Evolutionary conservation across 2,113 vertebrate species (phyloP), one percentile per base, ranked within the genome.

Genomic region (Picathartes gymnocephalus): DNA sequence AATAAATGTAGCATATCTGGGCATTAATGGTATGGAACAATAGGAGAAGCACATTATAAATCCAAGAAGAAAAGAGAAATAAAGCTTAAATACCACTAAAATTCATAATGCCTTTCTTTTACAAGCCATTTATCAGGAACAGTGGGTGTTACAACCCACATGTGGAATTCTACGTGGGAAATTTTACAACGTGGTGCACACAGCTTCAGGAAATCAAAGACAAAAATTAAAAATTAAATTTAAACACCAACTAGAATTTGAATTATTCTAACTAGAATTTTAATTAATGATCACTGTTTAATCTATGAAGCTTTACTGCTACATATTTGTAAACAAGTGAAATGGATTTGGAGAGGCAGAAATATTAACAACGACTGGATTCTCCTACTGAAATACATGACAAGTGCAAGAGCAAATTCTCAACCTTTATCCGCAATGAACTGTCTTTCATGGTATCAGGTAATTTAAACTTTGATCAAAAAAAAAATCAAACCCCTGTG

Each of bases 11-110:
- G 77, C 27, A 5, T 79, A 64, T 64, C 30, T 44, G 4, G 3
- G 44, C 65, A 71, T 84, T 95, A 96, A 81, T 79, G 56, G 69
- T 14, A 64, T 7, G 15, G 88, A 93, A 94, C 94, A 68, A 95
- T 85, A 88, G 35, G 68, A 77, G 77, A 4, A 74, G 77, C 12
- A 78, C 53, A 51, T 50, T 62, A 70, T 86, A 91, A 94, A 96
- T 62, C 64, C 30, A 68, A 62, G 47, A 73, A 66, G 44, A 95
- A 83, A 84, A 70, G 33, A 86, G 92, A 91, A 96, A 94, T 84
- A 74, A 81, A 87, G 30, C 15, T 92, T 71, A 92, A 92, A 94
- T 61, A 58, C 21, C 35, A 58, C 31, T 88, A 54, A 92, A 92
- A 92, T 89, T 39, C 78, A 64, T 81, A 81, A 81, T 47, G 16